phyloP scores from a whole-genome alignment of 2,113 vertebrate species.

The Numenius arquata region DNA sequence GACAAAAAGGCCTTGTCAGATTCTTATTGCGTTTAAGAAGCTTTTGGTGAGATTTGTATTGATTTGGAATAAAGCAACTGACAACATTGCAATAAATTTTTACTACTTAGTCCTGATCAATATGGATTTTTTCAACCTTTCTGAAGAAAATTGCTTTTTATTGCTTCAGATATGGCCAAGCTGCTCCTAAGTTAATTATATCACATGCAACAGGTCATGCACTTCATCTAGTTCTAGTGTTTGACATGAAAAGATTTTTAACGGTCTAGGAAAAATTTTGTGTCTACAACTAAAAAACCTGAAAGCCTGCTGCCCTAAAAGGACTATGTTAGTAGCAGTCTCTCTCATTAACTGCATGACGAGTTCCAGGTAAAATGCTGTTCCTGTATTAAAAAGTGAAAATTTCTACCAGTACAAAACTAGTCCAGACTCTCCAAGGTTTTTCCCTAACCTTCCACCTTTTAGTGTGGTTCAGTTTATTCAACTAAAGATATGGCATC shows the following conservation, averaged over 20 bases:
- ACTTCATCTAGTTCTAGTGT: conserved; percentile 40
- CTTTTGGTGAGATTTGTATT: conserved; percentile 84
- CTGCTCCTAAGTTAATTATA: conserved; percentile 75
- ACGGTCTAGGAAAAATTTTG: neutral
- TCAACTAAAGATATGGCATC: neutral
- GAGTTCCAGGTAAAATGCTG: neutral
- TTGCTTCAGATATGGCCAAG: conserved; percentile 69
- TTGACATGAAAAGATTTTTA: conserved; percentile 9
- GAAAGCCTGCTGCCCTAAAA: neutral
- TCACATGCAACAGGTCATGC: conserved; percentile 70
- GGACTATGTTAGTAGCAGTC: neutral
- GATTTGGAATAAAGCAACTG: conserved; percentile 78
- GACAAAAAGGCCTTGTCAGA: conserved; percentile 78
- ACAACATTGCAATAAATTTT: conserved; percentile 86
- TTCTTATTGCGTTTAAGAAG: conserved; percentile 79
- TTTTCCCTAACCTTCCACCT: neutral
- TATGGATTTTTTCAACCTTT: conserved; percentile 85
- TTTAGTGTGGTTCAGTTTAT: neutral
- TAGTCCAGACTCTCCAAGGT: neutral
- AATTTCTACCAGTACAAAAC: neutral
- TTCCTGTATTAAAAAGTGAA: neutral
- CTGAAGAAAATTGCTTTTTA: conserved; percentile 81
- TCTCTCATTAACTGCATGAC: neutral
- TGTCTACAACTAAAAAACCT: neutral
- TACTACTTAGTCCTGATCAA: conserved; percentile 87